Evolutionary conservation across 2,888 invertebrate species (phyloP), one percentile per base, ranked within the genome.

Genomic region (Eristalinus aeneus): DNA sequence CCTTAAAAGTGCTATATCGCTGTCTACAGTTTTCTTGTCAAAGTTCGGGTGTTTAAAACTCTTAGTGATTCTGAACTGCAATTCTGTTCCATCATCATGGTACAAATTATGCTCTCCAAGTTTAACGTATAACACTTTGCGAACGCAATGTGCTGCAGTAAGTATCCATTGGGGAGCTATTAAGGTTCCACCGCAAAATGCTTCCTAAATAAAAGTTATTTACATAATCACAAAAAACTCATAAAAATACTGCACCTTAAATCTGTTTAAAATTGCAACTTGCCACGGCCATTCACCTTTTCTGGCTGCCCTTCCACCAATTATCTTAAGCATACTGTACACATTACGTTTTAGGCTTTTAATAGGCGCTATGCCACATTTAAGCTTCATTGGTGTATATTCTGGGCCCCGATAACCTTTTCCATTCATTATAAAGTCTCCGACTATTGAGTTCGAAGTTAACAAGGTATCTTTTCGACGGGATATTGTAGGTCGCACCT

Each of bases 221-320:
- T 3, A 27, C n/a, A n/a, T n/a, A 69, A 46, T n/a, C 22, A 5
- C 63, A 10, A 8, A 39, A 36, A 56, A 71, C 69, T 77, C 46
- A 22, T 75, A 58, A 64, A 53, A 23, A 67, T 16, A 20, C 23
- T 36, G 61, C 92, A 96, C 97, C 94, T 95, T 95, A 92, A 95
- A 96, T 90, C 96, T 94, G 92, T 98, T 98, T 80, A 98, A 94
- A 71, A 98, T 95, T 69, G 97, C 98, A 22, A 97, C 97, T 93
- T 98, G 98, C 98, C 98, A 98, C 0, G 98, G 97, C 98, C 98
- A 98, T 90, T 96, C 96, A 53, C 97, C 96, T 65, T 95, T 96
- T 11, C 94, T 93, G 0, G 97, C 94, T 54, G 97, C 96, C 71
- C 95, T 94, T 0, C 98, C 98, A 0, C 98, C 98, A 76, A 98